Conservation (phyloP, 2,888 invertebrate genomes). For the Scrobipalpa atriplicella region DNA sequence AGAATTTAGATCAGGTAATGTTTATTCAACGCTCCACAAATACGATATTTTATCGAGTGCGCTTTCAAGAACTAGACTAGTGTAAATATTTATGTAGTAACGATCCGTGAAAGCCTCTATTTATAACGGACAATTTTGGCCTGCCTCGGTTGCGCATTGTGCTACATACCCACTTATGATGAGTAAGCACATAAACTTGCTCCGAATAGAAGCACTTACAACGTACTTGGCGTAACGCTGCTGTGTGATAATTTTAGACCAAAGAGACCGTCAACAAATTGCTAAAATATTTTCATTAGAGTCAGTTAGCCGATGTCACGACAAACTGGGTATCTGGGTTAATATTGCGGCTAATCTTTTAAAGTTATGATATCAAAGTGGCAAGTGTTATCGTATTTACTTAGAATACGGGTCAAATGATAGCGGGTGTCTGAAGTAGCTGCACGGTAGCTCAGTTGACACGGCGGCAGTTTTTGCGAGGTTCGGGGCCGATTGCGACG, state of each 20-base stretch:
- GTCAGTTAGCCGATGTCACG: constrained; percentile 5
- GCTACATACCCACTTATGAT: constrained; percentile 19
- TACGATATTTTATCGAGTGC: constrained; percentile 4
- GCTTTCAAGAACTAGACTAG: not conserved
- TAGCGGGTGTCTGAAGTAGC: constrained; percentile 39
- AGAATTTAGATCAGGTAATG: constrained; percentile 88
- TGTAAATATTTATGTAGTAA: constrained; percentile 20
- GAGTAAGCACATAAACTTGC: constrained; percentile 11
- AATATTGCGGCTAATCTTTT: constrained; percentile 18
- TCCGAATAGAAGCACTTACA: constrained; percentile 18
- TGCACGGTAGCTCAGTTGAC: constrained; percentile 47
- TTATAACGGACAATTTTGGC: constrained; percentile 14
- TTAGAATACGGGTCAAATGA: constrained; percentile 38
- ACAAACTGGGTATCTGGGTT: constrained; percentile 16
- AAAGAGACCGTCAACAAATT: not conserved
- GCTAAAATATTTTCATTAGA: constrained; percentile 2
- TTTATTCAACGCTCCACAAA: constrained; percentile 36
- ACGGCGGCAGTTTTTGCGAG: constrained; percentile 41
- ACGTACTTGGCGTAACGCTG: not conserved
- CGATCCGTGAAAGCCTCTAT: constrained; percentile 16
- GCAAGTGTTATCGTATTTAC: constrained; percentile 31
- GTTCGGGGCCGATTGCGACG: constrained; percentile 34
- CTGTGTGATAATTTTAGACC: constrained; percentile 18
- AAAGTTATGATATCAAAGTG: not conserved
- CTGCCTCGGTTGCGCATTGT: constrained; percentile 13